Base-by-base conservation (phyloP, 2,797 vertebrate genomes). In the Morus bassanus region DNA sequence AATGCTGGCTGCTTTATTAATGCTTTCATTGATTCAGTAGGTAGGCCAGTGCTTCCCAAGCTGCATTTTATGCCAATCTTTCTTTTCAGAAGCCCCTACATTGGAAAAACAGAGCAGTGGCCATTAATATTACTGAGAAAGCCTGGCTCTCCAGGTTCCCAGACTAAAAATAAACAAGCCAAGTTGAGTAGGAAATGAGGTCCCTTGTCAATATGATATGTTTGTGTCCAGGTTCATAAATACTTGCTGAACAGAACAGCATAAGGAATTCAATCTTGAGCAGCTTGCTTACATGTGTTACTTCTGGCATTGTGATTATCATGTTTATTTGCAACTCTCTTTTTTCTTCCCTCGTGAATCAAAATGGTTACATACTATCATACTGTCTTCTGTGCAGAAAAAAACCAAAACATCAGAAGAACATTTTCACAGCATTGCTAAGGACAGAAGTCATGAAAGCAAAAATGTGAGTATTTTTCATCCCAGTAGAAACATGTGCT, bases 151-250 rank as follows among this genome's bases (percentile, higher is more conserved):
- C 35, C 80, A 93, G 76, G 57, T 89, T 96, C 89, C 83, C 94
- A 88, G 77, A 69, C 94, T 91, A 85, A 96, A 96, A 93, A 95
- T 91, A 96, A 95, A 84, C 77, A 76, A 82, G 22, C 11, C 51
- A 33, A 46, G 31, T 0, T 56, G 35, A 95, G 85, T 86, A 82
- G 83, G 79, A 96, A 91, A 51, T 43, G 50, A 86, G 27, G 25
- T 88, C 46, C 51, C 45, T 69, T 56, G 54, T 73, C 70, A 85
- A 22, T 67, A 31, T 19, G 18, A 56, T 39, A 56, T 53, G 59
- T 85, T 91, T 93, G 14, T 69, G 23, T 76, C 46, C 70, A 91
- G 50, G 68, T 95, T 96, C 70, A 37, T 86, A 95, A 93, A 54
- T 70, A 77, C 30, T 84, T 79, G 17, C 78, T 70, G 74, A 93